Percentiles rank a stretch among this genome's conserved stretches.
These are phyloP conservation scores for Dyspetes luteomarginatus DNA, from an alignment of 2,888 invertebrate species.

Conservation along the genomic window DNA sequence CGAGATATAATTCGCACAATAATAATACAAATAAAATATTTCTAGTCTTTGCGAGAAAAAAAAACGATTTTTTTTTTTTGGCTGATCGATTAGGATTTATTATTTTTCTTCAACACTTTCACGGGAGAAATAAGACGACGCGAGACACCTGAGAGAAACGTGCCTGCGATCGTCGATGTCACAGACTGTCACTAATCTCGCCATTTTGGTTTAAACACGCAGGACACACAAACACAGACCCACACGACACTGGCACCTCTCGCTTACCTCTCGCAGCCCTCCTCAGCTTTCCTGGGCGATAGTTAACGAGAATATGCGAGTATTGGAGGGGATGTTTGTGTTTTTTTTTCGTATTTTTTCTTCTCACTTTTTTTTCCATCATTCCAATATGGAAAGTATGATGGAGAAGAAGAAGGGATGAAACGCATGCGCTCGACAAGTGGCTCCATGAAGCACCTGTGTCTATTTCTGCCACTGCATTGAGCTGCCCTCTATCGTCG, in stretches of 20 bases:
- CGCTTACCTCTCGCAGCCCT: neutral
- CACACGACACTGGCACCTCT: too few species aligned
- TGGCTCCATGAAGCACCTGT: conserved; percentile 51
- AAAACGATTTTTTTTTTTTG: neutral
- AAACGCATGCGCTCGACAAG: conserved; percentile 58
- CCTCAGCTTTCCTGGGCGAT: conserved; percentile 16
- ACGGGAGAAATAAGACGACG: neutral
- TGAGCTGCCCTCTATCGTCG: neutral
- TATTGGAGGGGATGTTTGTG: conserved; percentile 2
- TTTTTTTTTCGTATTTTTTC: conserved; percentile 27
- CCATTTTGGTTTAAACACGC: conserved; percentile 57
- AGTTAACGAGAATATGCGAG: conserved; percentile 31
- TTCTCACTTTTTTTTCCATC: conserved; percentile 3
- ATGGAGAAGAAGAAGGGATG: conserved; percentile 1
- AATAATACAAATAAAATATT: neutral
- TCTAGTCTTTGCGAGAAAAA: neutral
- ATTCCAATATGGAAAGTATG: conserved; percentile 1
- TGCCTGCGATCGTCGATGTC: conserved; percentile 52
- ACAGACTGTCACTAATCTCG: conserved; percentile 62
- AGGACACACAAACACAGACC: too few species aligned
- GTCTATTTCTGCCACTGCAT: too few species aligned
- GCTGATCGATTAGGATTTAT: neutral
- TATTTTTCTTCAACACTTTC: conserved; percentile 26
- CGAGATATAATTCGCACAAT: neutral
- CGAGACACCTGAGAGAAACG: conserved; percentile 32